Percentiles rank a stretch among this genome's conserved stretches.
Evolutionary conservation across 1,140 invertebrate genomes (phyloP).

Genomic region (Propsilocerus akamusi): DNA sequence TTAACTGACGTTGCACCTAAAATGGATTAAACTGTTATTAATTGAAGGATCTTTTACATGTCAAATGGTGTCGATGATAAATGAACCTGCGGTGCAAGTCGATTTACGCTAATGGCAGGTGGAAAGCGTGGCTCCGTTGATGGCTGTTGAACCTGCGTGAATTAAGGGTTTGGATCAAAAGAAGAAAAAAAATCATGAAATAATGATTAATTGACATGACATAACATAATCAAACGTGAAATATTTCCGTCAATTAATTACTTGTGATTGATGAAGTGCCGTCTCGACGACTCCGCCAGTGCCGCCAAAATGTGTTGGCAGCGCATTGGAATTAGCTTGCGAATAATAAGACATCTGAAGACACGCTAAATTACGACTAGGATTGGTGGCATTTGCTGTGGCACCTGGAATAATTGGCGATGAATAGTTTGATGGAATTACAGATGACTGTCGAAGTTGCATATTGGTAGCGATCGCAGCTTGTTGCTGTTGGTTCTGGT

Average conservation of each 20-base stretch:
- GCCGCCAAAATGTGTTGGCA: not conserved
- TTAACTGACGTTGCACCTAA: slow-evolving; percentile 19
- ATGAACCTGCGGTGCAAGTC: slow-evolving; percentile 18
- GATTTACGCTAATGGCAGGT: slow-evolving; percentile 22
- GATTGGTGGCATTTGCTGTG: slow-evolving; percentile 1
- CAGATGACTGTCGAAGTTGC: not conserved
- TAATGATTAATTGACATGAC: not conserved
- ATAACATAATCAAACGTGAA: not conserved
- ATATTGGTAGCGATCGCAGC: not conserved
- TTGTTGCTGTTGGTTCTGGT: not conserved
- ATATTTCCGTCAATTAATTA: no score
- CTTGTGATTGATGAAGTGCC: not conserved
- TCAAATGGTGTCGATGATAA: not conserved
- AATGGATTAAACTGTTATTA: not conserved
- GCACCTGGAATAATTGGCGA: slow-evolving; percentile 1
- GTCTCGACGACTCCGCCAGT: not conserved
- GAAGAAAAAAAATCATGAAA: not conserved
- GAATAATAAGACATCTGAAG: not conserved
- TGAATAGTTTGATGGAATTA: not conserved
- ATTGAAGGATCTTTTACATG: not conserved
- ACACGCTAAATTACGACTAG: not conserved
- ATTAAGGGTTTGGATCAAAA: not conserved
- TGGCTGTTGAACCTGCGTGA: not conserved
- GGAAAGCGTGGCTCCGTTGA: slow-evolving; percentile 12
- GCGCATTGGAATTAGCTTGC: not conserved